These are phyloP conservation scores for Astreopora myriophthalma DNA, from an alignment of 64 coral and sea anemone species.

Conservation along the genomic window DNA sequence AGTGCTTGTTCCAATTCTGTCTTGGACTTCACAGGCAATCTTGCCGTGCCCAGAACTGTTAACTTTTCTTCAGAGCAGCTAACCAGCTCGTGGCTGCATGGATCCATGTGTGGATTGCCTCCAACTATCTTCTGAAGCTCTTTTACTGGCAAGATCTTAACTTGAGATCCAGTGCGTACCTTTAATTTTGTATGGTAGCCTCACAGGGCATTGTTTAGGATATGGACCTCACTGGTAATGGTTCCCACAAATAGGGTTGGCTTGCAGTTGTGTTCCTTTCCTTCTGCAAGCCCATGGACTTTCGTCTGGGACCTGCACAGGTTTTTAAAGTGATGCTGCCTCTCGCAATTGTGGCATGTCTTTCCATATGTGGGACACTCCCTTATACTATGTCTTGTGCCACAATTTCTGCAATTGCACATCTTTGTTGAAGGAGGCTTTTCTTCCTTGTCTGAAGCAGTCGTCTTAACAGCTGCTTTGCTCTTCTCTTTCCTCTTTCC, in stretches of 20 bases:
- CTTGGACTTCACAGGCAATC: slow-evolving; percentile 59
- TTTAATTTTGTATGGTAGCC: no score
- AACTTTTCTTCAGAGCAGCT: no score
- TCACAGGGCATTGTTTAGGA: slow-evolving; percentile 7
- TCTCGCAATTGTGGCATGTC: slow-evolving; percentile 52
- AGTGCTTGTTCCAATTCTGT: slow-evolving; percentile 27
- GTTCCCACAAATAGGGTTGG: slow-evolving; percentile 33
- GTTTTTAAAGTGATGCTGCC: background rate
- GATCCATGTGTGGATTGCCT: slow-evolving; percentile 34
- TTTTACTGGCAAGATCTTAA: slow-evolving; percentile 33
- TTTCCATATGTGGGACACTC: slow-evolving; percentile 61
- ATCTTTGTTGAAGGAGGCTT: slow-evolving; percentile 42
- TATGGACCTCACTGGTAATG: slow-evolving; percentile 48
- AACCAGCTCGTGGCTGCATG: no score
- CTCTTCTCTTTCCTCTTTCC: slow-evolving; percentile 10
- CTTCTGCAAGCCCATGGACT: slow-evolving; percentile 26
- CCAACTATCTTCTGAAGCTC: slow-evolving; percentile 47
- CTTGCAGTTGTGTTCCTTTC: background rate
- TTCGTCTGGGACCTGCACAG: slow-evolving; percentile 27
- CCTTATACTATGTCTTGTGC: slow-evolving; percentile 47
- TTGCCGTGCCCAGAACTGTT: no score
- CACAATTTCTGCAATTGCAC: slow-evolving; percentile 74
- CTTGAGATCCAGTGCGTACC: slow-evolving; percentile 52
- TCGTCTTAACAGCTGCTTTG: background rate
- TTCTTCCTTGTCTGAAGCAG: slow-evolving; percentile 28